Evolutionary conservation across 2,113 vertebrate species (phyloP), one percentile per base, ranked within the genome.

Genomic region (Leptobrachium leishanense): DNA sequence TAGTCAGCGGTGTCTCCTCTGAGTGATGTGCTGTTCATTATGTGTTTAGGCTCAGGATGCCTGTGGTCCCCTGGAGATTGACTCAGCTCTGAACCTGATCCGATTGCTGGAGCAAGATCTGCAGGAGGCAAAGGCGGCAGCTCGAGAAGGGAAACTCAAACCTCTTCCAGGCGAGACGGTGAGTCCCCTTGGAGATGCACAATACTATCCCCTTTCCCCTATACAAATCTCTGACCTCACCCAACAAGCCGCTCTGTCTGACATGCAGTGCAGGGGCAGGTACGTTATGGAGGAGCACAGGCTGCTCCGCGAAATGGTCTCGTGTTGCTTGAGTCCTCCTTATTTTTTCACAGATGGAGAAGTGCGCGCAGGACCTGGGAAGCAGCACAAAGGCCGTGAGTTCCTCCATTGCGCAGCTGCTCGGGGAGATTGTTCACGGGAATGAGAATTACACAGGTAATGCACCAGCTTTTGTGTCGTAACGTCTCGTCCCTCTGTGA

Each of bases 381-480:
- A 95, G 91, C 82, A 96, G 95, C 87, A 98, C 96, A 10, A 99
- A 99, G 86, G 96, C 96, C 0, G 97, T 99, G 83, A 98, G 95
- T 83, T 98, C 97, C 0, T 93, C 96, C 76, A 95, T 99, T 0
- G 97, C 97, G 74, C 95, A 98, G 83, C 92, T 99, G 31, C 86
- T 98, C 74, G 97, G 97, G 40, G 97, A 98, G 82, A 93, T 96
- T 40, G 94, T 96, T n/a, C 97, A 97, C 83, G 97, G 97, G 85
- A 98, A 99, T 0, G 97, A 99, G 88, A 99, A 99, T 86, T 99
- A 99, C 79, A 96, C 96, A 89, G 97, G 97, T 98, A 87, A 63
- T 43, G 0, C 13, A 1, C 57, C 13, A 63, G 13, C 20, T 15
- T 20, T 64, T 5, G 15, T 20, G 20, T 31, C 20, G 20, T 1